Evolutionary conservation across 2,797 vertebrate genomes (phyloP).

Genomic region (Platalea minor): DNA sequence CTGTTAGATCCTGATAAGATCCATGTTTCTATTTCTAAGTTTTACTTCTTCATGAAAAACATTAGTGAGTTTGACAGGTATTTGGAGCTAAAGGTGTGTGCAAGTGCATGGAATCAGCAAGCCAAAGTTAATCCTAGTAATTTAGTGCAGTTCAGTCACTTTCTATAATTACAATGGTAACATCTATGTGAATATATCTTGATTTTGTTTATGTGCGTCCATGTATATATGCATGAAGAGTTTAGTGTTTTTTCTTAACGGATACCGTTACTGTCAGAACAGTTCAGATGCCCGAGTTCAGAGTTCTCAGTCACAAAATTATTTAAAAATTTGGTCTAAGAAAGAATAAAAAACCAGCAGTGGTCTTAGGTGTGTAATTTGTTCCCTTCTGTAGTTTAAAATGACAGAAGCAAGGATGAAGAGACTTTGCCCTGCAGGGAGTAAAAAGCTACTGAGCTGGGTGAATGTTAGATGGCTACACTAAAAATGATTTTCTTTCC

Average conservation of each 20-base stretch:
- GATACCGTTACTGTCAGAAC: background rate
- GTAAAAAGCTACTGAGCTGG: slow-evolving; percentile 2
- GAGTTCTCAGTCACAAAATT: background rate
- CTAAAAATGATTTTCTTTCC: slow-evolving; percentile 22
- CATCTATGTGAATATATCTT: background rate
- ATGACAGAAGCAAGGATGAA: slow-evolving; percentile 17
- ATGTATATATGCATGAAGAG: background rate
- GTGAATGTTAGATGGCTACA: slow-evolving; percentile 25
- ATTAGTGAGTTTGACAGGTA: background rate
- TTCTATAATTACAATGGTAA: background rate
- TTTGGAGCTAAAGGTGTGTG: background rate
- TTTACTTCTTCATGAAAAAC: background rate
- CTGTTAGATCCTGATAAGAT: background rate
- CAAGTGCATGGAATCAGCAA: background rate
- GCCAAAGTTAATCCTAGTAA: background rate
- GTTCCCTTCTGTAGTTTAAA: slow-evolving; percentile 5
- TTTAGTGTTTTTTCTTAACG: background rate
- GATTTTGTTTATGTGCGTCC: background rate
- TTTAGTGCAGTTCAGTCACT: background rate
- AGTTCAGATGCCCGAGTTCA: background rate
- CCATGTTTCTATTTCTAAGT: background rate
- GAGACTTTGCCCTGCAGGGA: slow-evolving; percentile 18
- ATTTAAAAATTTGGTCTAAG: background rate
- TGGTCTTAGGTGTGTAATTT: background rate
- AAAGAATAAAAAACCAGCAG: background rate